These are phyloP conservation scores for Calidris pugnax DNA, from an alignment of 2,113 vertebrate species.

Conservation along the genomic window DNA sequence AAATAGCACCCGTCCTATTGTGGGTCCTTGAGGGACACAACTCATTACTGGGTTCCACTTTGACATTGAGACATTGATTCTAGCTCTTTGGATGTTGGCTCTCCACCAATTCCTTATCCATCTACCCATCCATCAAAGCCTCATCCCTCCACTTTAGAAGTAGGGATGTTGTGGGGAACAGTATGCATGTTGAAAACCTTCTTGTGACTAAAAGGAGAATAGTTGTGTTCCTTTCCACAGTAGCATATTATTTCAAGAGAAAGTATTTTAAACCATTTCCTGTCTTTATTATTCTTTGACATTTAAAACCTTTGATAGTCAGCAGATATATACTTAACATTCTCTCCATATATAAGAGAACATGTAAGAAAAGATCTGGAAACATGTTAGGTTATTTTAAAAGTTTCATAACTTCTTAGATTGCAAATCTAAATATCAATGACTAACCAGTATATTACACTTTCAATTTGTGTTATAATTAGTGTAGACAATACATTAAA, in stretches of 20 bases:
- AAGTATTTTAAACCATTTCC: background rate
- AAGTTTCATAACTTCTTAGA: constrained; percentile 9
- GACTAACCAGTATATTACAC: background rate
- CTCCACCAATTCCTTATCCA: background rate
- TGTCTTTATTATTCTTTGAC: background rate
- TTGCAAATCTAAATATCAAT: constrained; percentile 39
- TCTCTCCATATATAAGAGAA: background rate
- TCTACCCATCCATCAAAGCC: background rate
- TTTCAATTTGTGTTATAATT: background rate
- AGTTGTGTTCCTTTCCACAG: background rate
- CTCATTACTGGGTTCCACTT: background rate
- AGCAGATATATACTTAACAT: background rate
- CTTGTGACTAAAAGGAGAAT: background rate
- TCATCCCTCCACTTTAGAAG: background rate
- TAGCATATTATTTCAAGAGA: background rate
- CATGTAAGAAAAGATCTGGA: background rate
- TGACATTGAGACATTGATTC: background rate
- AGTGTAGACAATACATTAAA: constrained; percentile 16
- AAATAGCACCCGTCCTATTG: background rate
- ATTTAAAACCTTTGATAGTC: background rate
- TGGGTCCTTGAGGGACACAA: background rate
- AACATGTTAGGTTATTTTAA: background rate
- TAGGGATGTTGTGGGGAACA: background rate
- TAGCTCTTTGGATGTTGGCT: background rate
- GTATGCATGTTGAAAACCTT: background rate